Evolutionary conservation across 2,797 vertebrate genomes (phyloP), one percentile per base, ranked within the genome.

Genomic region (Spondyliosoma cantharus): DNA sequence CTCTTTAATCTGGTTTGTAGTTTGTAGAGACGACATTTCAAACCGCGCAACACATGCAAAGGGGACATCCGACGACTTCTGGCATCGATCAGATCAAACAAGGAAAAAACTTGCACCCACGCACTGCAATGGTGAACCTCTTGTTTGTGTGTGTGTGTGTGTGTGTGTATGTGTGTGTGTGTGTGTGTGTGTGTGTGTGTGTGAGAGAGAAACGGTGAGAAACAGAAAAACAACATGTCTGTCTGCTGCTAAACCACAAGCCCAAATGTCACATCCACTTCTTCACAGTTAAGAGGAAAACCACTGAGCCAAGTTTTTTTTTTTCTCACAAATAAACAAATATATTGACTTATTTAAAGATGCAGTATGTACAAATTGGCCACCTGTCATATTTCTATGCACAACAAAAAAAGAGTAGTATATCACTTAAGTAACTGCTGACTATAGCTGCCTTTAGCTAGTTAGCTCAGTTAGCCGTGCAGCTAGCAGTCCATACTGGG

Each of bases 221-320:
- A 87, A 91, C 81, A 83, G 86, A 93, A 91, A 92, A 92, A 86
- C 83, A 90, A 83, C 69, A 86, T 75, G 86, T 86, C 81, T 91
- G 79, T 85, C 85, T 93, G 72, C 81, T 78, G 73, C 52, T 64
- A 78, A 92, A 91, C 89, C 92, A 76, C 91, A 91, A 82, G 32
- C 68, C 66, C 74, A 91, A 91, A 90, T 82, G 87, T 91, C 89
- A 91, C 80, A 86, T 91, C 78, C 79, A 87, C 72, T 64, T 65
- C 69, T 82, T 63, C 53, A 71, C 70, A 16, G 63, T 37, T 74
- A 53, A 87, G 57, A 75, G 76, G 71, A 82, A 80, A 90, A 80
- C 81, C 74, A 75, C 64, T 60, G 71, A 72, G 61, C 68, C 59
- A 0, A 68, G 29, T 68, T 56, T 5, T 45, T 65, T 81, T 86